Percentiles rank a stretch among this genome's conserved stretches.
Evolutionary conservation across 1,140 invertebrate species (phyloP).

Genomic region (Drosophila azteca): DNA sequence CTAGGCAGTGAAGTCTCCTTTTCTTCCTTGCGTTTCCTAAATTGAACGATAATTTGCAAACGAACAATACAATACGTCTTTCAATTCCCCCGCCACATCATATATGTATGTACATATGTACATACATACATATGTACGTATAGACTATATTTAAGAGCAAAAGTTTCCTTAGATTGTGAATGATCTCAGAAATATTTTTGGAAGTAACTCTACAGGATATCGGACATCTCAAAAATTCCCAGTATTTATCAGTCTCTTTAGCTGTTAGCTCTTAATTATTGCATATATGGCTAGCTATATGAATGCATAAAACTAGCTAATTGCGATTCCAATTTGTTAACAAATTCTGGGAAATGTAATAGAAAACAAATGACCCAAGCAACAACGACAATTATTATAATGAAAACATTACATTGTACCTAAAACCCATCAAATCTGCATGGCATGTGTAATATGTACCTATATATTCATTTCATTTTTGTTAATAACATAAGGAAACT

Average conservation of each 20-base stretch:
- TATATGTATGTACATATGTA: too few species aligned
- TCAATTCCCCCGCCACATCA: too few species aligned
- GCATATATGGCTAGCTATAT: slow-evolving; percentile 6
- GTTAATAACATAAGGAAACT: background rate
- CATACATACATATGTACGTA: too few species aligned
- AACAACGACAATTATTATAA: slow-evolving; percentile 24
- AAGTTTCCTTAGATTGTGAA: too few species aligned
- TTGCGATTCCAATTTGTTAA: slow-evolving; percentile 32
- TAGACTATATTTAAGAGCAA: too few species aligned
- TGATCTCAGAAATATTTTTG: too few species aligned
- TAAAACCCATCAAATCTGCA: slow-evolving; percentile 8
- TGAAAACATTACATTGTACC: background rate
- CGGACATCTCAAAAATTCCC: too few species aligned
- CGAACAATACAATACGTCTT: too few species aligned
- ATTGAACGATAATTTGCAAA: too few species aligned
- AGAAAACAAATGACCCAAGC: slow-evolving; percentile 6
- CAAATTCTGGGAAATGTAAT: slow-evolving; percentile 39
- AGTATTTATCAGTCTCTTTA: background rate
- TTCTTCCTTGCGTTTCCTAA: background rate
- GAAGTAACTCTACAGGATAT: too few species aligned
- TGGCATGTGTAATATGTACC: background rate
- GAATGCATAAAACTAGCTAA: slow-evolving; percentile 17
- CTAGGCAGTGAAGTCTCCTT: background rate
- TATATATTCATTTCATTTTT: background rate
- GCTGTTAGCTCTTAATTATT: slow-evolving; percentile 24